Base-by-base conservation (phyloP, 2,888 invertebrate species). In the Ophioninae sp. region DNA sequence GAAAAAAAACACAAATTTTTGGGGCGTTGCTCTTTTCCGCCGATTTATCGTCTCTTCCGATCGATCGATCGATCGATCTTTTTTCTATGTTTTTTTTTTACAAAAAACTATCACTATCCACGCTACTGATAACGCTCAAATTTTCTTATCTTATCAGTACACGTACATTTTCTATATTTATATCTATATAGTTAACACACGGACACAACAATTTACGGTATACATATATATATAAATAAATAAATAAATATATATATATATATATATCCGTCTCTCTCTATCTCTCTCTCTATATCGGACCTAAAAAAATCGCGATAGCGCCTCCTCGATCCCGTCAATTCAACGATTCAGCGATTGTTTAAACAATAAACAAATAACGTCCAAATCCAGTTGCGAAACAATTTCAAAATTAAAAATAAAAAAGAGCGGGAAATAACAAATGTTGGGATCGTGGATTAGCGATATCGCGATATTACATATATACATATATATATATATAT, bases 201-300 rank as follows among this genome's bases (percentile, higher is more conserved):
- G 39, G 37, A n/a, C 7, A 61, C 10, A 61, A n/a, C n/a, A n/a
- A n/a, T n/a, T n/a, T n/a, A n/a, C n/a, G n/a, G n/a, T n/a, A n/a
- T n/a, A n/a, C 21, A 61, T 69, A 56, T 23, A 56, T 74, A 64
- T 65, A 20, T 75, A 30, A n/a, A 37, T 37, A 21, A 37, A n/a
- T n/a, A n/a, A n/a, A n/a, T 76, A 59, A 59, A 69, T 77, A 69
- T 61, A 77, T 62, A 78, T 21, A 62, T 73, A 23, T 17, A 56
- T 23, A 20, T 83, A 70, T 83, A 79, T 86, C 77, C 82, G 74
- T 83, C 80, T 78, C 56, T 79, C 62, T 81, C 56, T 80, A 68
- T 68, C 37, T 73, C 64, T 20, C 62, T 76, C 37, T 77, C 68
- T 79, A 39, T n/a, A 73, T 83, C 20, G 10, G 44, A 44, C 44